Conservation (phyloP, 53 echinoderm and acorn worm species). For the Apostichopus leukothele region DNA sequence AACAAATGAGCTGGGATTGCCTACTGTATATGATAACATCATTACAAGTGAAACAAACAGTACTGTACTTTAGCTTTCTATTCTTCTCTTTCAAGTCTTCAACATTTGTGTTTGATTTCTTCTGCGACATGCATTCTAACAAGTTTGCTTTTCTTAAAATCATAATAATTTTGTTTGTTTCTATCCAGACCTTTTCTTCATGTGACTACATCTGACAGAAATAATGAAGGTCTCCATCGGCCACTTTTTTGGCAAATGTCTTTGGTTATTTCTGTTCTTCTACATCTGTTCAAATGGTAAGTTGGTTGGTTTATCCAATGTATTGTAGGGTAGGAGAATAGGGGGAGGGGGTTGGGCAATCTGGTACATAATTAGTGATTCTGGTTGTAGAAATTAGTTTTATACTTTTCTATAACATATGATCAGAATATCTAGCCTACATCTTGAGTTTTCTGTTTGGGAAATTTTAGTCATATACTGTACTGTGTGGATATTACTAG, state of each 20-base stretch:
- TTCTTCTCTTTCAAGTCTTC: background rate
- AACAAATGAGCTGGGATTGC: too few relatives aligned
- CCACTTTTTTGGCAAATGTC: background rate
- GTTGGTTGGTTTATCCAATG: background rate
- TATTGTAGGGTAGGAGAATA: too few relatives aligned
- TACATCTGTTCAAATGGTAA: background rate
- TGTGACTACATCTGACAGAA: background rate
- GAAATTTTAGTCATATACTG: too few relatives aligned
- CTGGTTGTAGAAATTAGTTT: too few relatives aligned
- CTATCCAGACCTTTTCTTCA: background rate
- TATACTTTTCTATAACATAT: too few relatives aligned
- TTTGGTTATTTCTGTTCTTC: background rate
- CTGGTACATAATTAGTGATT: too few relatives aligned
- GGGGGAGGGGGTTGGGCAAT: too few relatives aligned
- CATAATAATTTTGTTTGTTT: too few relatives aligned
- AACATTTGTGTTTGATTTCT: background rate
- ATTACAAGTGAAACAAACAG: background rate
- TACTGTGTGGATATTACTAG: too few relatives aligned
- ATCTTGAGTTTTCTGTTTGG: too few relatives aligned
- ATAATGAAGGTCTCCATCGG: background rate
- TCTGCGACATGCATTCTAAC: background rate
- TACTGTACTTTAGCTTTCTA: background rate
- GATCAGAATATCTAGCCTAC: too few relatives aligned
- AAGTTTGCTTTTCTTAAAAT: background rate
- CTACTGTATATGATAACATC: too few relatives aligned